A percentile compares a stretch with the other conserved stretches of the same genome.
Conservation (phyloP, 35 echinoderm and acorn worm species). For the Apostichopus parvimensis region DNA sequence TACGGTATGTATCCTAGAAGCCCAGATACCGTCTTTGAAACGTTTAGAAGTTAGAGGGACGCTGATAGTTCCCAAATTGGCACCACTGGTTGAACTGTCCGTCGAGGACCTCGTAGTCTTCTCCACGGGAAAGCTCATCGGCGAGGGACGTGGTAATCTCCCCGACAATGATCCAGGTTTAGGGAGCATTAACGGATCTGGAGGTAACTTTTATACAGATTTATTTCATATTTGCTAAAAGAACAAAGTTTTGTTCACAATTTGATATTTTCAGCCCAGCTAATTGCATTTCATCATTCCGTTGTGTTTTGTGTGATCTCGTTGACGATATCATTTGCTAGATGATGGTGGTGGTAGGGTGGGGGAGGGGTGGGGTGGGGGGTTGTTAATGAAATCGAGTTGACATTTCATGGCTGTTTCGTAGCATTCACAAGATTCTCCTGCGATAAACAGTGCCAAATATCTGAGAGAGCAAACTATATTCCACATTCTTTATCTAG, state of each 20-base stretch:
- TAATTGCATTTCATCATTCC: background rate
- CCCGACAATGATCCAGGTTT: background rate
- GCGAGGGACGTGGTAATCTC: background rate
- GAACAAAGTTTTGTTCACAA: background rate
- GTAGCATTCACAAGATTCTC: no score
- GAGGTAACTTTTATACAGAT: background rate
- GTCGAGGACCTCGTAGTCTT: background rate
- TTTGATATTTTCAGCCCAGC: no score
- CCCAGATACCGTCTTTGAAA: background rate
- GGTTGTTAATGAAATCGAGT: no score
- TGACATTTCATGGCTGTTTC: no score
- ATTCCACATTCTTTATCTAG: no score
- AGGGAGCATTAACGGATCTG: conserved; percentile 6
- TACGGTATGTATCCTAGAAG: background rate
- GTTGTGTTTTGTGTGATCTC: background rate
- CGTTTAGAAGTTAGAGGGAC: background rate
- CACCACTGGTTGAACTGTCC: background rate
- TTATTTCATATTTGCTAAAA: no score
- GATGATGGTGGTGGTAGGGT: background rate
- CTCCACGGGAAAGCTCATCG: background rate
- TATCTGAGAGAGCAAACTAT: no score
- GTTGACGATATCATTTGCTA: background rate
- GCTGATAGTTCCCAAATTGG: background rate
- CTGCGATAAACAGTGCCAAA: no score
- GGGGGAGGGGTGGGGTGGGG: no score